A percentile compares a stretch with the other conserved stretches of the same genome.
Conservation (phyloP, 1,140 invertebrate species). For the Leptonema lineaticorne region DNA sequence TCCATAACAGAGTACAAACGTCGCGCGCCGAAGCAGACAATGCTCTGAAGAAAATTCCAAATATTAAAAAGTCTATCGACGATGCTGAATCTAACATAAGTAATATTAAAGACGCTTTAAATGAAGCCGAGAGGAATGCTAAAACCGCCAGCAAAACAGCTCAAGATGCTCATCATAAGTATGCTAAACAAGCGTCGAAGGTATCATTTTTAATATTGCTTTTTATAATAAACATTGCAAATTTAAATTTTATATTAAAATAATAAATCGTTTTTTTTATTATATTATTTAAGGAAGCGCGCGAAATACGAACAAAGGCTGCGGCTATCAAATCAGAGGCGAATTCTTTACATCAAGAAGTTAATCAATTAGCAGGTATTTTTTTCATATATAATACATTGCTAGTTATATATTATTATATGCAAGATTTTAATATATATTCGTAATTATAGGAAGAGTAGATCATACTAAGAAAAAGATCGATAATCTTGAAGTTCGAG, state of each 20-base stretch:
- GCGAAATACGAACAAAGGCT: constrained; percentile 24
- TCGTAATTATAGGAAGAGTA: neutral
- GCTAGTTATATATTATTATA: neutral
- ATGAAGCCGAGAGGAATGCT: constrained; percentile 76
- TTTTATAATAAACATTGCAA: neutral
- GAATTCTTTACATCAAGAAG: constrained; percentile 20
- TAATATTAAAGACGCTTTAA: constrained; percentile 66
- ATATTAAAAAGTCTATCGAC: constrained; percentile 64
- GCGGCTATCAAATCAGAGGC: constrained; percentile 19
- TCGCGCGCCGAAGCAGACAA: constrained; percentile 72
- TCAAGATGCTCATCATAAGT: constrained; percentile 71
- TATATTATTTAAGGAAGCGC: constrained; percentile 23
- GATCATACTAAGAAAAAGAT: neutral
- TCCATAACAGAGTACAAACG: constrained; percentile 84
- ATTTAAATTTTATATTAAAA: neutral
- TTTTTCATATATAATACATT: neutral
- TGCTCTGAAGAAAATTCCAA: constrained; percentile 73
- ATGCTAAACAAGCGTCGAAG: constrained; percentile 71
- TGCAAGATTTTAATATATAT: neutral
- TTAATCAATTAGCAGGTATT: neutral
- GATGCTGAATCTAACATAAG: constrained; percentile 31
- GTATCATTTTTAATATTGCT: constrained; percentile 52
- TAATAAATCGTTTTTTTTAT: neutral
- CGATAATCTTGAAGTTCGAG: neutral
- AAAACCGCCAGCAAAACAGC: constrained; percentile 74